A percentile compares a stretch with the other conserved stretches of the same genome.
phyloP scores from a whole-genome alignment of 2,113 vertebrate species.

The Myocastor coypus region DNA sequence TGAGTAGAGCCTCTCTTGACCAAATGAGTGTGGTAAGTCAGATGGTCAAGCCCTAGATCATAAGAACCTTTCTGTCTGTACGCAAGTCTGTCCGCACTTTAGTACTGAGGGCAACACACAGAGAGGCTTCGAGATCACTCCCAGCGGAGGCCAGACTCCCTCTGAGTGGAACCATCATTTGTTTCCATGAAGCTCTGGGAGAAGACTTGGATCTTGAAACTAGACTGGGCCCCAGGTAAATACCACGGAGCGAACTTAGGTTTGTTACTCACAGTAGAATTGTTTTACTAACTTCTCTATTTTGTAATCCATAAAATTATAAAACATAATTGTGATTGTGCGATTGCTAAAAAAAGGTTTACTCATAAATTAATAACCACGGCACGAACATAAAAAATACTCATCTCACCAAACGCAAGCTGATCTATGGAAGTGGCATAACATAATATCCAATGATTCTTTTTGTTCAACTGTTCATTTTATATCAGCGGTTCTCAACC shows the following conservation, averaged over 20 bases:
- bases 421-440: conserved; percentile 97
- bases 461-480: conserved; percentile 84
- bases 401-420: conserved; percentile 88
- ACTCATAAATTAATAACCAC: background rate
- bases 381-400: conserved; percentile 75
- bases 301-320: background rate
- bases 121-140: accelerated
- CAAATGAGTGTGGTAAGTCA: background rate
- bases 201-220: background rate
- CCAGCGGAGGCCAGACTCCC: accelerated
- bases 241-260: accelerated
- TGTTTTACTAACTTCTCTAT: background rate
- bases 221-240: background rate
- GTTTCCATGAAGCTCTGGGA: background rate
- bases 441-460: conserved; percentile 95
- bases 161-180: accelerated
- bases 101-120: background rate
- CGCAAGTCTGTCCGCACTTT: accelerated
- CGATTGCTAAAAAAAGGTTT: background rate
- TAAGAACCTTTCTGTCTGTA: background rate
- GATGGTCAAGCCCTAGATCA: background rate
- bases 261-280: background rate
- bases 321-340: background rate
- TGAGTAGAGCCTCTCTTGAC: background rate
- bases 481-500: no score